Percentiles rank a stretch among this genome's conserved stretches.
These are phyloP conservation scores for Drosophila dives DNA, from an alignment of 2,888 invertebrate species.

Conservation along the genomic window DNA sequence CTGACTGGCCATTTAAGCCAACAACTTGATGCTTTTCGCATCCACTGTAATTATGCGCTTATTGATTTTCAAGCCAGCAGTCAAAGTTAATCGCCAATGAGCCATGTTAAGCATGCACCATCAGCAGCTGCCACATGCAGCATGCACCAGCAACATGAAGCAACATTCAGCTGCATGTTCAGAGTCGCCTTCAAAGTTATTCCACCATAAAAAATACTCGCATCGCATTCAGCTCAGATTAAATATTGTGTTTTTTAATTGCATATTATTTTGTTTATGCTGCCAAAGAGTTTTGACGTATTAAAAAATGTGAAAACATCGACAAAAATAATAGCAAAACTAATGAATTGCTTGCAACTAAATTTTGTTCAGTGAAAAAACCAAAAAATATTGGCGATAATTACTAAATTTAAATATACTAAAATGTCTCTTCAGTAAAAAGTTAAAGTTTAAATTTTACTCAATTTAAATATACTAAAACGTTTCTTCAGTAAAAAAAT, in stretches of 20 bases:
- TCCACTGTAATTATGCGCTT: slow-evolving; percentile 65
- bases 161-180: slow-evolving; percentile 13
- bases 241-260: slow-evolving; percentile 1
- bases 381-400: neutral
- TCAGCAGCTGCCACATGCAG: slow-evolving; percentile 3
- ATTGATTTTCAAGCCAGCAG: slow-evolving; percentile 65
- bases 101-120: slow-evolving; percentile 56
- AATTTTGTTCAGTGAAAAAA: neutral
- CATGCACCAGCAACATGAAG: neutral
- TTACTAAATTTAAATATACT: neutral
- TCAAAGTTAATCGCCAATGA: slow-evolving; percentile 54
- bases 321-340: neutral
- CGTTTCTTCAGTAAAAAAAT: no score
- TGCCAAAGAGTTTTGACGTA: neutral
- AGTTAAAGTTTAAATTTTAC: no score
- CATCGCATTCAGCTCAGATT: neutral
- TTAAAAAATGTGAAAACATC: neutral
- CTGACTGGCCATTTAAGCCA: slow-evolving; percentile 4
- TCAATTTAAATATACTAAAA: no score
- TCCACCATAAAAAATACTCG: slow-evolving; percentile 16
- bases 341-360: neutral
- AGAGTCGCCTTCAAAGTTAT: neutral
- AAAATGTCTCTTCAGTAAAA: neutral
- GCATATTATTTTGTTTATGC: neutral
- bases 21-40: slow-evolving; percentile 26